Conservation (phyloP, 2,113 vertebrate species). For the Coryphaenoides rupestris region DNA sequence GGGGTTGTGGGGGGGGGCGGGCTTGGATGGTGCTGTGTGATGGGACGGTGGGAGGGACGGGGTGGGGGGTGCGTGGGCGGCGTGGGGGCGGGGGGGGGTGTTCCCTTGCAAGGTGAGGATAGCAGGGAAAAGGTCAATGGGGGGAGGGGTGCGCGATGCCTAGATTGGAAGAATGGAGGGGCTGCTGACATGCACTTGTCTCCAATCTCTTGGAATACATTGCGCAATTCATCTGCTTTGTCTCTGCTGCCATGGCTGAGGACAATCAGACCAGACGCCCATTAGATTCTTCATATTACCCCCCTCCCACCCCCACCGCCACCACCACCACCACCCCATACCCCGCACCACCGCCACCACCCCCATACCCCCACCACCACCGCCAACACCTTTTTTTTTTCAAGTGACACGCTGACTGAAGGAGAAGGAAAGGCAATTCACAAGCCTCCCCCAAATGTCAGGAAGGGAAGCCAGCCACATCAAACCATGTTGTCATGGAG, state of each 20-base stretch:
- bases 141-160: constrained; percentile 28
- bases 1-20: constrained; percentile 22
- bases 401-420: constrained; percentile 96
- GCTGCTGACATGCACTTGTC: constrained; percentile 93
- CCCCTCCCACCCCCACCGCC: too few species aligned
- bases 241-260: constrained; percentile 98
- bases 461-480: constrained; percentile 93
- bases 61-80: neutral
- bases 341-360: too few species aligned
- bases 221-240: constrained; percentile 99
- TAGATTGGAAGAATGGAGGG: constrained; percentile 65
- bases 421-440: constrained; percentile 95
- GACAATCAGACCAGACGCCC: constrained; percentile 99
- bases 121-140: constrained; percentile 28
- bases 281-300: constrained; percentile 98
- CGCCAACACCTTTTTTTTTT: constrained; percentile 76
- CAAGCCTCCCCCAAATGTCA: constrained; percentile 99
- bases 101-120: constrained; percentile 54
- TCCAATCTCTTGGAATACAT: constrained; percentile 99
- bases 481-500: constrained; percentile 88
- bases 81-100: constrained; percentile 45
- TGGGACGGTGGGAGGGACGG: too few species aligned
- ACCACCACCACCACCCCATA: too few species aligned
- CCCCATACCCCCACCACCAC: neutral
- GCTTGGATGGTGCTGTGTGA: too few species aligned